Percentiles rank a stretch among this genome's conserved stretches.
Conservation (phyloP, 1,140 invertebrate species). For the Myzus persicae region DNA sequence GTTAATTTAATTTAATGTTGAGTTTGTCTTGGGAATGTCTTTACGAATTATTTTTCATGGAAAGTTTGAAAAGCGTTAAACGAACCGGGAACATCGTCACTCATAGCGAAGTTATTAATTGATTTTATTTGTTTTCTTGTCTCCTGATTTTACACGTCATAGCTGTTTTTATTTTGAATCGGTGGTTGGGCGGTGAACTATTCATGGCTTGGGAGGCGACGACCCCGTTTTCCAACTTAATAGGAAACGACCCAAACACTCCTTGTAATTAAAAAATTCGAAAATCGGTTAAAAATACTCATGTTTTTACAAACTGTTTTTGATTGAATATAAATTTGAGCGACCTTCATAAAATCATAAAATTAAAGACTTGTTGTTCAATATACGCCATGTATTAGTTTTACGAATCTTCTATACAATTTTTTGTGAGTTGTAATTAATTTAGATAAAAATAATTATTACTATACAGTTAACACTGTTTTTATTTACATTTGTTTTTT, state of each 20-base stretch:
- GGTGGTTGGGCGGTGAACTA: background rate
- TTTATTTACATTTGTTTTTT: background rate
- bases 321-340: background rate
- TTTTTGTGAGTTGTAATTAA: background rate
- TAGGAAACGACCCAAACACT: background rate
- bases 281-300: background rate
- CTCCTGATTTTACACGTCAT: background rate
- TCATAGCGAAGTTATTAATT: background rate
- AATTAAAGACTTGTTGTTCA: background rate
- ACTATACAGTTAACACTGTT: background rate
- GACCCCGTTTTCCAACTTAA: background rate
- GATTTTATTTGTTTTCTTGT: background rate
- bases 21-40: background rate
- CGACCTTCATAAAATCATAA: background rate
- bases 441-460: background rate
- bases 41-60: background rate
- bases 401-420: background rate
- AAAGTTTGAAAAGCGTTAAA: background rate
- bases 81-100: background rate
- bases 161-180: background rate
- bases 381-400: background rate
- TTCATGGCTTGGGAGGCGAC: background rate
- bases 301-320: background rate
- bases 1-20: background rate
- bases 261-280: conserved; percentile 12